phyloP scores from a whole-genome alignment of 2,113 vertebrate species.

The Chunga burmeisteri region DNA sequence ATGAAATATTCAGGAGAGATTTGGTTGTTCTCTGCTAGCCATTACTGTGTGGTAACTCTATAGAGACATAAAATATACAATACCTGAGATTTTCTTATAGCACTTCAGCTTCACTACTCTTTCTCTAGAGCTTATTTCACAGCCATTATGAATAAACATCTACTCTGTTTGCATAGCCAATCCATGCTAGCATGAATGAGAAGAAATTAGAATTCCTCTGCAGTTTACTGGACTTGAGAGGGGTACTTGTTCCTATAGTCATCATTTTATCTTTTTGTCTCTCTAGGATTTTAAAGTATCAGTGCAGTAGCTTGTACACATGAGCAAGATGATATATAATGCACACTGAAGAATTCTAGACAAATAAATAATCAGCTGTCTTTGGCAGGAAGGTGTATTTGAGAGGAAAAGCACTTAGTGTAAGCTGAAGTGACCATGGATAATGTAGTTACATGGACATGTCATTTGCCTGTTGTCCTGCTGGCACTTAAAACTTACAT shows the following conservation, averaged over 20 bases:
- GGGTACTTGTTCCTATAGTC: not conserved
- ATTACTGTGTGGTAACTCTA: not conserved
- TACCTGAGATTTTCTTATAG: not conserved
- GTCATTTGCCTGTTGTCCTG: not conserved
- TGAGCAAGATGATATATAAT: not conserved
- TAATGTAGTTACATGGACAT: not conserved
- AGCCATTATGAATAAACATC: not conserved
- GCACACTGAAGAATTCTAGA: not conserved
- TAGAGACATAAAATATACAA: not conserved
- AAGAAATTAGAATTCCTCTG: not conserved
- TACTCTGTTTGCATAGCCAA: not conserved
- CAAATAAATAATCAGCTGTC: not conserved
- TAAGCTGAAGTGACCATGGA: not conserved
- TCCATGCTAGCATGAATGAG: not conserved
- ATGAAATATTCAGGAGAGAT: constrained; percentile 19
- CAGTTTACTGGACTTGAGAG: not conserved
- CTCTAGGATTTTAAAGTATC: not conserved
- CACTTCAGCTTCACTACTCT: not conserved
- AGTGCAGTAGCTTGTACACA: not conserved
- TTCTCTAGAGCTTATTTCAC: constrained; percentile 17
- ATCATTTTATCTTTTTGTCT: not conserved
- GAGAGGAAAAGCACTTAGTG: not conserved
- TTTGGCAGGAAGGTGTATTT: not conserved
- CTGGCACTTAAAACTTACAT: not conserved
- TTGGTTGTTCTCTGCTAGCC: not conserved